A percentile compares a stretch with the other conserved stretches of the same genome.
Evolutionary conservation across 2,797 vertebrate species (phyloP).

Genomic region (Psittacula derbiana): DNA sequence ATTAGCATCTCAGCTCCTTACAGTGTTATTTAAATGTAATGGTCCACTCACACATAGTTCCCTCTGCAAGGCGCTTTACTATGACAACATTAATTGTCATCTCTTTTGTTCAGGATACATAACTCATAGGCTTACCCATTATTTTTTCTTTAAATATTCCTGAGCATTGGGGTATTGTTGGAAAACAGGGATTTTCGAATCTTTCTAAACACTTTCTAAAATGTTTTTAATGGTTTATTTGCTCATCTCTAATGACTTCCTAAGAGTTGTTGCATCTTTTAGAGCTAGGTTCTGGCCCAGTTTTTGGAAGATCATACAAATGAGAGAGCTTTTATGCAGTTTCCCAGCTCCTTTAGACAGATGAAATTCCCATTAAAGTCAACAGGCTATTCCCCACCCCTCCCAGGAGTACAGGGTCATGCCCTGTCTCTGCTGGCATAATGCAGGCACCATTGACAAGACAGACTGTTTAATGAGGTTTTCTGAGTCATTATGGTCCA

Average conservation of each 20-base stretch:
- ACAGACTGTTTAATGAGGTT: conserved; percentile 71
- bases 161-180: conserved; percentile 43
- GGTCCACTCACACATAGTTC: neutral
- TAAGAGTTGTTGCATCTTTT: conserved; percentile 54
- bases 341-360: neutral
- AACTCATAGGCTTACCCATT: conserved; percentile 37
- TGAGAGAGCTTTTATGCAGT: conserved; percentile 30
- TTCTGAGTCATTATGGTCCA: conserved; percentile 75
- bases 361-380: conserved; percentile 22
- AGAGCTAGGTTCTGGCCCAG: conserved; percentile 28
- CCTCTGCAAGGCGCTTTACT: conserved; percentile 43
- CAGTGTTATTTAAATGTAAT: neutral
- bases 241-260: conserved; percentile 60
- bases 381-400: neutral
- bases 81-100: conserved; percentile 46
- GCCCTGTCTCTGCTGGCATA: conserved; percentile 58
- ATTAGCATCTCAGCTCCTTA: neutral
- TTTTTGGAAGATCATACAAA: conserved; percentile 62
- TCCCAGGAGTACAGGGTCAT: conserved; percentile 19
- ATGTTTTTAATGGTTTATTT: conserved; percentile 62
- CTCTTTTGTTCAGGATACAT: conserved; percentile 24
- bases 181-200: conserved; percentile 62
- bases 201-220: conserved; percentile 60
- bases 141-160: conserved; percentile 57
- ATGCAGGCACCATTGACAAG: conserved; percentile 74